Evolutionary conservation across 2,888 invertebrate species (phyloP), one percentile per base, ranked within the genome.

Genomic region (Venustoraphidia nigricollis): DNA sequence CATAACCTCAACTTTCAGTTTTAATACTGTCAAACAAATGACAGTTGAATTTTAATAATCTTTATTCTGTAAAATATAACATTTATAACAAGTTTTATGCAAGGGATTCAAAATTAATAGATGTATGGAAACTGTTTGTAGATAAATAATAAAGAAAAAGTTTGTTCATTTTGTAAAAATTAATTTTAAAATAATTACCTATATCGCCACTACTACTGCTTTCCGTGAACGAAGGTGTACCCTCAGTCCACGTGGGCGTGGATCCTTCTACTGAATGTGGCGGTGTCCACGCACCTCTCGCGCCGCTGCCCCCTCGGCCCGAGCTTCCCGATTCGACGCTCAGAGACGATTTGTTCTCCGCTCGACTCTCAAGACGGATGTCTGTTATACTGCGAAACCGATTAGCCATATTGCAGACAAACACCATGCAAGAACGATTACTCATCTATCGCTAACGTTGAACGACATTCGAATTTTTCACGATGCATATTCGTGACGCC

Each of bases 181-280:
- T 8, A 41, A 43, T 34, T 37, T 34, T 45, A 34, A 34, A 50
- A 27, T 13, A 36, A 44, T 61, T 64, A 81, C 84, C 84, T 73
- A 83, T 82, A 69, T 90, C 89, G 58, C 83, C 83, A 71, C 89
- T 89, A 70, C 92, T 91, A 69, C 94, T 94, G 60, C 94, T 95
- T 68, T 94, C 92, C 38, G 95, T 95, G 71, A 92, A 95, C 65
- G 93, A 93, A 51, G 95, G 95, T 56, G 95, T 95, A 60, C 95
- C 95, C 73, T 95, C 95, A 44, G 95, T 95, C 89, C 94, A 95
- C 41, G 95, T 95, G n/a, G 95, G 94, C 38, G 95, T 95, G 8
- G 87, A 87, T 39, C 89, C 89, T 66, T 90, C 88, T 48, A 85
- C 84, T 42, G 87, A 87, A 44, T 85, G 81, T 2, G 88, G 88